A percentile compares a stretch with the other conserved stretches of the same genome.
Conservation (phyloP, 2,888 invertebrate genomes). For the Hyles lineata region DNA sequence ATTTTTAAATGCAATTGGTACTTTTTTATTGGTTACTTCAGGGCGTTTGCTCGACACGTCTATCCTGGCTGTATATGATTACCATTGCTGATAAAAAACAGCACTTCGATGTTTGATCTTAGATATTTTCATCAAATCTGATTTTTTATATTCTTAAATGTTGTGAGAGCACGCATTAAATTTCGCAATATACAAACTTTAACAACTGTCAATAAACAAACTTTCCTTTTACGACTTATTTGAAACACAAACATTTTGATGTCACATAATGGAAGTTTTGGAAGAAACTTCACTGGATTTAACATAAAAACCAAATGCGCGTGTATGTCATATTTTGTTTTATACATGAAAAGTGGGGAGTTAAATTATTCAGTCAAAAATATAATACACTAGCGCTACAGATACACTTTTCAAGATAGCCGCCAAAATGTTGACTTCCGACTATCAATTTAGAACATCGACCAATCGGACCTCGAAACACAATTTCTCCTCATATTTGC, state of each 20-base stretch:
- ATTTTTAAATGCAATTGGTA: constrained; percentile 45
- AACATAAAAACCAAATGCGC: not conserved
- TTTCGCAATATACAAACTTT: constrained; percentile 3
- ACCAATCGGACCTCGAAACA: no score
- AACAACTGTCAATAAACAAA: constrained; percentile 8
- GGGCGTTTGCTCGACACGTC: no score
- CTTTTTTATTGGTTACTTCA: constrained; percentile 19
- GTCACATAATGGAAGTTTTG: constrained; percentile 24
- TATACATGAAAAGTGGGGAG: not conserved
- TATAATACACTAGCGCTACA: no score
- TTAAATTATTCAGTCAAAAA: no score
- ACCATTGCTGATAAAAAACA: constrained; percentile 24
- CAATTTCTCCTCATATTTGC: no score
- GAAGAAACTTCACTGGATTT: constrained; percentile 31
- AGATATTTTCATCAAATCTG: constrained; percentile 20
- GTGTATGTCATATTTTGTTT: not conserved
- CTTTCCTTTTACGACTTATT: constrained; percentile 26
- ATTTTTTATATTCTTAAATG: constrained; percentile 14
- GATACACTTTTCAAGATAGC: no score
- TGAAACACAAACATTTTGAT: constrained; percentile 27
- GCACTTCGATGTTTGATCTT: constrained; percentile 28
- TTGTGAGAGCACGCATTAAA: not conserved
- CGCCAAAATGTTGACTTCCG: no score
- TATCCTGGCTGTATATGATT: no score
- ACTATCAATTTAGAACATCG: no score